Percentiles rank a stretch among this genome's conserved stretches.
These are phyloP conservation scores for Drosophila greeni DNA, from an alignment of 2,888 invertebrate genomes.

Conservation along the genomic window DNA sequence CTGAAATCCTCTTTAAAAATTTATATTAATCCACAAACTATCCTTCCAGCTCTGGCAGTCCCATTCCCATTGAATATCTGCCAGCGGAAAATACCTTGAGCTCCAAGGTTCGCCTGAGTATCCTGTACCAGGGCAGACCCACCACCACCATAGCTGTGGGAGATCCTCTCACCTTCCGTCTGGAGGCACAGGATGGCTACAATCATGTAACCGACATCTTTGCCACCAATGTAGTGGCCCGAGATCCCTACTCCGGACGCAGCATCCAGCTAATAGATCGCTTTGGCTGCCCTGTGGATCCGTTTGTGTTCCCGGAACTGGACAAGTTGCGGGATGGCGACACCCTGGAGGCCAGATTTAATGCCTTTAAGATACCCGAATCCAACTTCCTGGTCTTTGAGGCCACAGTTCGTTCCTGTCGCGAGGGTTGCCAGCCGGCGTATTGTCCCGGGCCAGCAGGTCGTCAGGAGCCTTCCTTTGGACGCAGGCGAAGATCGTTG, in stretches of 20 bases:
- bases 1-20: not conserved
- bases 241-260: constrained; percentile 94
- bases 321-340: constrained; percentile 92
- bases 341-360: constrained; percentile 93
- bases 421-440: constrained; percentile 94
- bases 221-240: constrained; percentile 93
- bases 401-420: constrained; percentile 92
- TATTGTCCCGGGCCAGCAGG: constrained; percentile 90
- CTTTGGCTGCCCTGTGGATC: constrained; percentile 94
- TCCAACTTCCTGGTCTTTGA: constrained; percentile 96
- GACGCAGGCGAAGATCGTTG: constrained; percentile 82
- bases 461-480: constrained; percentile 89
- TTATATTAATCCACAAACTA: rapidly evolving
- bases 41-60: constrained; percentile 89
- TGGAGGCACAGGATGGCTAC: constrained; percentile 93
- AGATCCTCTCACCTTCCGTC: constrained; percentile 91
- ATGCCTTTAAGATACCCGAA: constrained; percentile 96
- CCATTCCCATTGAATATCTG: constrained; percentile 94
- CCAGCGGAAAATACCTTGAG: constrained; percentile 95
- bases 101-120: constrained; percentile 89
- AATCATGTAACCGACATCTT: constrained; percentile 94
- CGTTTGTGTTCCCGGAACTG: constrained; percentile 93
- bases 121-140: constrained; percentile 92
- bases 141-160: constrained; percentile 96
- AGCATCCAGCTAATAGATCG: constrained; percentile 93